A percentile compares a stretch with the other conserved stretches of the same genome.
Conservation (phyloP, 2,113 vertebrate species). For the Rhabdomys dilectus region DNA sequence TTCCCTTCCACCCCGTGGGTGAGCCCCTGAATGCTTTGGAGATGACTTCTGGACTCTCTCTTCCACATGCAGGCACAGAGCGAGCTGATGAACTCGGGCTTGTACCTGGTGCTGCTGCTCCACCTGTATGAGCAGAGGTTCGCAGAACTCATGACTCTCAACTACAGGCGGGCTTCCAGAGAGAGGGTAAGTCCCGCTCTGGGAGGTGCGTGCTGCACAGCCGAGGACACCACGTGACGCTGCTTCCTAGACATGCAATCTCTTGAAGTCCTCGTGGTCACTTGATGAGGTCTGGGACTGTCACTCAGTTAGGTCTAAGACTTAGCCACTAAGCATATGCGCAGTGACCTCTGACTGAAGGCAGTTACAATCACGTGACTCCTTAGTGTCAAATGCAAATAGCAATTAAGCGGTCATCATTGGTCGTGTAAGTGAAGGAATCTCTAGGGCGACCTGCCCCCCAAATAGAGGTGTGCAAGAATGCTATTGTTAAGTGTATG, state of each 20-base stretch:
- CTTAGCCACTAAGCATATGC: background rate
- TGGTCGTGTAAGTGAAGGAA: background rate
- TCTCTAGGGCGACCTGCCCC: background rate
- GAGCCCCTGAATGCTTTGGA: background rate
- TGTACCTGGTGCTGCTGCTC: constrained; percentile 79
- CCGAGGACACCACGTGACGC: accelerated
- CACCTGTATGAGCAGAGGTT: constrained; percentile 79
- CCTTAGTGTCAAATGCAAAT: background rate
- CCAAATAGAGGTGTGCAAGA: background rate
- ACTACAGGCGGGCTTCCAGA: background rate
- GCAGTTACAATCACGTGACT: background rate
- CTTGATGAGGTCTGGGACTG: background rate
- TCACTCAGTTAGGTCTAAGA: background rate
- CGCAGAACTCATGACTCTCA: constrained; percentile 76
- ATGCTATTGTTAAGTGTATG: background rate
- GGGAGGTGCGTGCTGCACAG: accelerated
- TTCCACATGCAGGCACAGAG: constrained; percentile 55
- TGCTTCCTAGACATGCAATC: background rate
- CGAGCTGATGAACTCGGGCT: constrained; percentile 66
- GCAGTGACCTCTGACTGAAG: background rate
- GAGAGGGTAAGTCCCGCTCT: constrained; percentile 56
- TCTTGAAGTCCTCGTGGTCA: background rate
- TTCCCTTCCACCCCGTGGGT: background rate
- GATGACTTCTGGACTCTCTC: background rate
- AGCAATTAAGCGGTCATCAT: background rate